A percentile compares a stretch with the other conserved stretches of the same genome.
These are phyloP conservation scores for Dipodomys spectabilis DNA, from an alignment of 2,113 vertebrate species.

Conservation along the genomic window DNA sequence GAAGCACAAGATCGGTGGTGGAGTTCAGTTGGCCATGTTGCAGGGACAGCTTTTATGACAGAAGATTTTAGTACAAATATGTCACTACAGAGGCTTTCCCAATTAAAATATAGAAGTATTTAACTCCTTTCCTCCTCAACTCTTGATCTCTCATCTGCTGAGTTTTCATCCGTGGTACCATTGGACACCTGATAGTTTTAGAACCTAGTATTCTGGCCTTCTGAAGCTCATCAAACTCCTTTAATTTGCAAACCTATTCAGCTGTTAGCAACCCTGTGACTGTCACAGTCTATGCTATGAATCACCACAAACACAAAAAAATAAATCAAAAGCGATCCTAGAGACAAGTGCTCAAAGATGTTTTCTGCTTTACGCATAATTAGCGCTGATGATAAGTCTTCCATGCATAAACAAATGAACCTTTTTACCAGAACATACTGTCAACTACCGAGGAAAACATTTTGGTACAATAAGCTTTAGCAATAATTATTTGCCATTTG, in stretches of 20 bases:
- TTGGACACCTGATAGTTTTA: neutral
- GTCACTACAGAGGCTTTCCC: neutral
- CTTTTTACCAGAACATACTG: conserved; percentile 68
- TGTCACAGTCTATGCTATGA: conserved; percentile 9
- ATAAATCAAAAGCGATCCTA: neutral
- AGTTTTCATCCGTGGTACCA: neutral
- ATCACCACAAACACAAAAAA: conserved; percentile 12
- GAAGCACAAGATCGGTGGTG: neutral
- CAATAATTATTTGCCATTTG: conserved; percentile 58
- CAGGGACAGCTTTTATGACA: neutral
- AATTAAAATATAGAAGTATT: neutral
- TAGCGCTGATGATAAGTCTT: conserved; percentile 67
- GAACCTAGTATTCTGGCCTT: neutral
- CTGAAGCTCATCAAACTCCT: conserved; percentile 40
- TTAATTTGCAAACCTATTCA: conserved; percentile 48
- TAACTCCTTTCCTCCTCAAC: neutral
- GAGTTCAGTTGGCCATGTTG: neutral
- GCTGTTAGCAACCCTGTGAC: neutral
- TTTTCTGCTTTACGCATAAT: conserved; percentile 75
- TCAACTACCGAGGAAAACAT: conserved; percentile 60
- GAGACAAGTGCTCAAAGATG: conserved; percentile 51
- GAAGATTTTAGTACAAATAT: neutral
- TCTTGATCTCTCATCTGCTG: neutral
- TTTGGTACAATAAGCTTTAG: conserved; percentile 38
- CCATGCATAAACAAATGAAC: conserved; percentile 64